Evolutionary conservation across 1,140 invertebrate species (phyloP).

Genomic region (Ylistrum balloti): DNA sequence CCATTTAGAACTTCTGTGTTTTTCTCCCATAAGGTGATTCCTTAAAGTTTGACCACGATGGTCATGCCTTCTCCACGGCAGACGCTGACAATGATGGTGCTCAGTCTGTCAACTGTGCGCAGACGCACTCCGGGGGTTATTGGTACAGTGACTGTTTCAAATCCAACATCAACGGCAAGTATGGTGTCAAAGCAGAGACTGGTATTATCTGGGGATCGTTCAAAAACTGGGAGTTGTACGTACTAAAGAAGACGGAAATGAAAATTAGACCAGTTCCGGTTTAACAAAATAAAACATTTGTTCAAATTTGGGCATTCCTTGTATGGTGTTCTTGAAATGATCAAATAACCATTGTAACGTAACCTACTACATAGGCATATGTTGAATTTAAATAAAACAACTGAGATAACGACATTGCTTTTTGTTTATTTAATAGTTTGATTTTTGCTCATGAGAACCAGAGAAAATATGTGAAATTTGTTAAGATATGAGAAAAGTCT

Average conservation of each 20-base stretch:
- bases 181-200: conserved; percentile 49
- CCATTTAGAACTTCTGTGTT: too few species aligned
- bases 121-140: conserved; percentile 60
- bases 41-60: conserved; percentile 58
- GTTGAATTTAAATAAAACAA: too few species aligned
- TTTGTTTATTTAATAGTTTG: too few species aligned
- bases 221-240: conserved; percentile 60
- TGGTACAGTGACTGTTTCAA: conserved; percentile 65
- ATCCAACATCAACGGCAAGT: conserved; percentile 62
- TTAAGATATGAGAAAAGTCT: too few species aligned
- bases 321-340: too few species aligned
- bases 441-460: too few species aligned
- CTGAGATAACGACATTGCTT: too few species aligned
- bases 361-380: too few species aligned
- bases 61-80: conserved; percentile 60
- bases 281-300: too few species aligned
- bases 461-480: too few species aligned
- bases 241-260: conserved; percentile 57
- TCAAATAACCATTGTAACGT: too few species aligned
- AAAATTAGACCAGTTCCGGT: conserved; percentile 57
- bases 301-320: too few species aligned
- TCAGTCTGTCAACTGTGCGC: conserved; percentile 59
- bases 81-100: conserved; percentile 58
- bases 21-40: conserved; percentile 51
- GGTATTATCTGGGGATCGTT: conserved; percentile 61